Conservation (phyloP, 2,888 invertebrate species). For the Acanthopleura granulata region DNA sequence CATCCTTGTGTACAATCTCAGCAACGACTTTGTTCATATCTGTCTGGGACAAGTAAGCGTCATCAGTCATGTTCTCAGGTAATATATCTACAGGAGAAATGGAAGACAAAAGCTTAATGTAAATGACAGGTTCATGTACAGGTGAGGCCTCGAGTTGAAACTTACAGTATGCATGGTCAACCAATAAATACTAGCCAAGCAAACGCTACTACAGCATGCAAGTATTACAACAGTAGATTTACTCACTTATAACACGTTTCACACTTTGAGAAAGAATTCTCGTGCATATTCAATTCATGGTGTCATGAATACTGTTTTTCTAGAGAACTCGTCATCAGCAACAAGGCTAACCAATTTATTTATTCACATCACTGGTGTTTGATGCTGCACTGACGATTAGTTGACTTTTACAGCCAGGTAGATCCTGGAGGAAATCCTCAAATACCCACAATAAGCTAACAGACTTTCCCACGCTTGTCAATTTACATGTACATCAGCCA, state of each 20-base stretch:
- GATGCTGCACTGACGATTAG: background rate
- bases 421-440: too few relatives aligned
- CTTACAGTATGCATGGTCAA: background rate
- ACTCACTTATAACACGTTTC: background rate
- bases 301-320: too few relatives aligned
- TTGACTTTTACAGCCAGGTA: background rate
- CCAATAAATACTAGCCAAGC: background rate
- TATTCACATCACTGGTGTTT: background rate
- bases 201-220: background rate
- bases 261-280: too few relatives aligned
- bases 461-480: too few relatives aligned
- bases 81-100: slow-evolving; percentile 58
- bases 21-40: slow-evolving; percentile 84
- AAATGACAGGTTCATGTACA: background rate
- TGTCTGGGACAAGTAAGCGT: slow-evolving; percentile 84
- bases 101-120: background rate
- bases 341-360: too few relatives aligned
- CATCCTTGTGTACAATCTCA: slow-evolving; percentile 76
- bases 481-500: too few relatives aligned
- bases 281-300: too few relatives aligned
- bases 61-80: slow-evolving; percentile 82
- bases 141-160: background rate
- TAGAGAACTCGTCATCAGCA: too few relatives aligned
- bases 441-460: too few relatives aligned
- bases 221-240: background rate